Conservation (phyloP, 2,888 invertebrate genomes). For the Noctua janthe region DNA sequence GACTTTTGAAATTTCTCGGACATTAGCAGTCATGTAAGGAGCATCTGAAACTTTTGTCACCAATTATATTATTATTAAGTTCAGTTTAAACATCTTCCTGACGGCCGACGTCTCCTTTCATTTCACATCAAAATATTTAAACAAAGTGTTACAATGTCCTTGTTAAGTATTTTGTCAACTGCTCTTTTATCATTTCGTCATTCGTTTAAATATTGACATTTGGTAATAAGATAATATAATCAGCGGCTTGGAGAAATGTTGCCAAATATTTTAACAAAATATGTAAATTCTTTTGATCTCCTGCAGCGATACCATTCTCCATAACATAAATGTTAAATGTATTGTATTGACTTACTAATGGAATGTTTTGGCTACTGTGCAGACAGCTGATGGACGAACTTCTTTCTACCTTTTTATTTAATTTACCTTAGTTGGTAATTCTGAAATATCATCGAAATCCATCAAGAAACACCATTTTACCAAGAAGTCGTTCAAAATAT, state of each 20-base stretch:
- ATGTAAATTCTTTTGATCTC: constrained; percentile 41
- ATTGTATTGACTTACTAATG: constrained; percentile 1
- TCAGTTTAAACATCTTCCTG: constrained; percentile 4
- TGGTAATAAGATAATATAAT: constrained; percentile 40
- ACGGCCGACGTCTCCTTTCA: constrained; percentile 23
- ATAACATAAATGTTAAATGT: constrained; percentile 11
- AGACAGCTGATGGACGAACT: neutral
- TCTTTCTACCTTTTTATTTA: neutral
- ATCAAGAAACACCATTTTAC: constrained; percentile 11
- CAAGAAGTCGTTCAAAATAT: constrained; percentile 30
- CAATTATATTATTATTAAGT: constrained; percentile 4
- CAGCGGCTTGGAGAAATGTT: constrained; percentile 22
- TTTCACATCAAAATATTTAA: constrained; percentile 38
- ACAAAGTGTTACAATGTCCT: constrained; percentile 29
- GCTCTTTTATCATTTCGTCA: constrained; percentile 53
- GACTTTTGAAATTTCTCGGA: neutral
- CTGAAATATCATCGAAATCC: neutral
- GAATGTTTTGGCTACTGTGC: constrained; percentile 18
- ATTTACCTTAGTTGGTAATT: neutral
- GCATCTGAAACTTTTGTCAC: neutral
- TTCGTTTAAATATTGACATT: constrained; percentile 47
- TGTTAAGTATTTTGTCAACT: constrained; percentile 45
- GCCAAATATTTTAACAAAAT: constrained; percentile 38
- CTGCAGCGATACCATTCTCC: neutral
- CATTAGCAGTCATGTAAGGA: too few relatives aligned